Evolutionary conservation across 2,113 vertebrate species (phyloP), one percentile per base, ranked within the genome.

Genomic region (Poeciliopsis occidentalis): DNA sequence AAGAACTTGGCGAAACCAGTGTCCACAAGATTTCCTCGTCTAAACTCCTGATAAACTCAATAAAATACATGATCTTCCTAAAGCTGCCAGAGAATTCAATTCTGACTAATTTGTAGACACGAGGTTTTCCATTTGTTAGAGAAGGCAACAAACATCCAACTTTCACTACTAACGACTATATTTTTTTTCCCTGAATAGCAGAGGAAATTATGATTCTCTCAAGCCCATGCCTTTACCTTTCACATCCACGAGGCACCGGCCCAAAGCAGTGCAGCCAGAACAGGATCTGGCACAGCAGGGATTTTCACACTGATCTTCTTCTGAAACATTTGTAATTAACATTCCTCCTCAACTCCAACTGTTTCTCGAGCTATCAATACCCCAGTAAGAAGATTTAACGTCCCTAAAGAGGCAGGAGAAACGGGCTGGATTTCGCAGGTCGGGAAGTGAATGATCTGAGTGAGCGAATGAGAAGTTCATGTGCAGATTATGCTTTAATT

Each of bases 321-420:
- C 83, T n/a, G 71, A 88, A 91, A 90, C 83, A 88, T 88, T 90
- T 91, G 86, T 88, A 90, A 89, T 92, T 91, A 92, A 91, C 88
- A 85, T 81, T 32, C 80, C 81, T 79, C 90, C 79, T 69, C 77
- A 75, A 84, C 84, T 78, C 71, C 76, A 78, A 87, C 85, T 79
- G 85, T 85, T 88, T 86, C 90, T 81, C 79, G 78, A 84, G 87
- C 87, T 80, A 87, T 92, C 87, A 88, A 85, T 88, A 88, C 85
- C 85, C 82, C 85, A 89, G 80, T 88, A 83, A 88, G 84, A 86
- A 88, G 84, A 89, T 87, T 85, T 84, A 79, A 77, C 86, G 78
- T 90, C 88, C 81, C 86, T 17, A 57, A 85, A 88, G 84, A 88
- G 80, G 72, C 51, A 26, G 71, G 76, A 11, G 71, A 71, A 85